Base-by-base conservation (phyloP, 2,113 vertebrate species). In the Baryphthengus martii region DNA sequence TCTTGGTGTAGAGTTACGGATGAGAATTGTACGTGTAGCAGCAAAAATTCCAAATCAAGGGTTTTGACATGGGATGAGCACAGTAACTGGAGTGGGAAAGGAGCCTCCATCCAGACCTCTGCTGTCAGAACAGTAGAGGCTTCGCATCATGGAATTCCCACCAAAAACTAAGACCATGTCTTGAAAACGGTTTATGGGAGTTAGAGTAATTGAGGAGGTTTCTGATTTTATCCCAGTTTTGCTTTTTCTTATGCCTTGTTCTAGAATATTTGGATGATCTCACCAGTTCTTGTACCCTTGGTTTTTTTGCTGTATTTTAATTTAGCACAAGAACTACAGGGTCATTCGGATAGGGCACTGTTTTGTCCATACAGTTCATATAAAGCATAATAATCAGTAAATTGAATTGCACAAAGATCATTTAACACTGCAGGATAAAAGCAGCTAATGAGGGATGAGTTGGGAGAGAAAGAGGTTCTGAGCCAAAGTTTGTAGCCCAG, bases 21-120 rank as follows among this genome's bases (percentile, higher is more conserved):
- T 19, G 45, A 85, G 47, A 66, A 53, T 0, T 20, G 11, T 28
- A 33, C 0, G 0, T 1, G 49, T 35, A 33, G 29, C 44, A 61
- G 66, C 82, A 85, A 44, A 78, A 82, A 61, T 1, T 24, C 12
- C 58, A 55, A 56, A 53, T 7, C 1, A 12, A 39, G 33, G 5
- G 37, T 37, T 62, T 56, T 12, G 7, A 9, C 24, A 3, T 6
- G 20, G 47, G 58, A 23, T 10, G 42, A 70, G 52, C 61, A 18
- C 0, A 33, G 37, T 5, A 10, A 18, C 2, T 4, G 26, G 80
- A 17, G 28, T 2, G 31, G 80, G 79, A 37, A 35, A 66, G 55
- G 17, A 81, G 70, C 55, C 52, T 55, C 55, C 13, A n/a, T 18
- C 50, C 82, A n/a, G 42, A 31, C 16, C 29, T 19, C 40, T 4